phyloP scores from a whole-genome alignment of 2,797 vertebrate genomes.

The Dicrostonyx torquatus region DNA sequence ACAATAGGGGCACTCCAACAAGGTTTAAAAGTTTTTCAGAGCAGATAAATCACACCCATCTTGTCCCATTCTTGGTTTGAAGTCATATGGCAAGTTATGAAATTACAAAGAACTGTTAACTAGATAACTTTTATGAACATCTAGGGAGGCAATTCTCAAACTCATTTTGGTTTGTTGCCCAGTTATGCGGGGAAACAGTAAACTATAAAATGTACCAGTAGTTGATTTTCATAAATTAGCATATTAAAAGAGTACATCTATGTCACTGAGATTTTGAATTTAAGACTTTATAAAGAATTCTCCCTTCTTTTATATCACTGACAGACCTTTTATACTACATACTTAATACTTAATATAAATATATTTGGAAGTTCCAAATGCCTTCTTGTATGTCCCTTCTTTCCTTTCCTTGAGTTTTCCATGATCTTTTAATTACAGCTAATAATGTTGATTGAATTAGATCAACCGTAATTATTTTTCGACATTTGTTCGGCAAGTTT shows the following conservation, averaged over 20 bases:
- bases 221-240: constrained; percentile 32
- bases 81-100: not conserved
- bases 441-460: not conserved
- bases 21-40: constrained; percentile 40
- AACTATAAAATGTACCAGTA: not conserved
- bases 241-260: not conserved
- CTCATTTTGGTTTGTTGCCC: not conserved
- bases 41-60: not conserved
- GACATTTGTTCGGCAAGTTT: not conserved
- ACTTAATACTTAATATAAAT: not conserved
- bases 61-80: not conserved
- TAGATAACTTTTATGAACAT: not conserved
- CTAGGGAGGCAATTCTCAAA: not conserved
- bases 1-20: constrained; percentile 24
- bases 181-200: not conserved
- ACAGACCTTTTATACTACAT: no score
- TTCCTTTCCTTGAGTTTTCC: not conserved
- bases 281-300: not conserved
- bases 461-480: not conserved
- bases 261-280: not conserved
- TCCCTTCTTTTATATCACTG: not conserved
- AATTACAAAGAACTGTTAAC: constrained; percentile 4
- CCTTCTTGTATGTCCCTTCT: not conserved
- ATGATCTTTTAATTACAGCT: not conserved
- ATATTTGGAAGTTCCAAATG: accelerated